Evolutionary conservation across 2,797 vertebrate genomes (phyloP), one percentile per base, ranked within the genome.

Genomic region (Champsocephalus esox): DNA sequence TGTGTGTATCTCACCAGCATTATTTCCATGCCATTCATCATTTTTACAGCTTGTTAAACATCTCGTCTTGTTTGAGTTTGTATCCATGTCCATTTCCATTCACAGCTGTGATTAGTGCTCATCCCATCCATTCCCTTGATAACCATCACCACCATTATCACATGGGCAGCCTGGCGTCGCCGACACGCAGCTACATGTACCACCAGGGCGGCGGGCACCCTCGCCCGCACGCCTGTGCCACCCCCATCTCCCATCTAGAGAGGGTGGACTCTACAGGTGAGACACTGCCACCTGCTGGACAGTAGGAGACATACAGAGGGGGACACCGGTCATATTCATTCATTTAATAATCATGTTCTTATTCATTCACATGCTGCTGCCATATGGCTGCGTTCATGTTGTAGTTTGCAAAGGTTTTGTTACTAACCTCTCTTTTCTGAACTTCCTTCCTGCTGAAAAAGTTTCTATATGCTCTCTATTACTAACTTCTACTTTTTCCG

Each of bases 121-220:
- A 99, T 96, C 98, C 98, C 96, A 99, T 99, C 97, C 98, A 99
- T 98, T 98, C 98, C 92, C 97, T 99, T 75, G 98, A 99, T 96
- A 98, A 97, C 95, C 97, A 98, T 96, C 97, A 99, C 95, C 97
- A 98, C 96, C 96, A 99, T 98, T 99, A 98, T 97, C 97, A 99
- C 96, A 97, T 97, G 95, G 97, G 97, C 96, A 97, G 96, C 96
- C 96, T 98, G 95, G 96, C 95, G 72, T 97, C 97, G 74, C 96
- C 97, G 84, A 96, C 96, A 78, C 96, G 96, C 96, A 96, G 96
- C 94, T 97, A 97, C 94, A 96, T 97, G 92, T 96, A 97, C 91
- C 97, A 97, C 89, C 96, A 96, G 88, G 94, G 95, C 95, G 93
- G 90, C 84, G 90, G 91, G 77, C 88, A 92, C 66, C 57, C 74